phyloP scores from a whole-genome alignment of 2,888 invertebrate genomes.

The Steinernema carpocapsae region DNA sequence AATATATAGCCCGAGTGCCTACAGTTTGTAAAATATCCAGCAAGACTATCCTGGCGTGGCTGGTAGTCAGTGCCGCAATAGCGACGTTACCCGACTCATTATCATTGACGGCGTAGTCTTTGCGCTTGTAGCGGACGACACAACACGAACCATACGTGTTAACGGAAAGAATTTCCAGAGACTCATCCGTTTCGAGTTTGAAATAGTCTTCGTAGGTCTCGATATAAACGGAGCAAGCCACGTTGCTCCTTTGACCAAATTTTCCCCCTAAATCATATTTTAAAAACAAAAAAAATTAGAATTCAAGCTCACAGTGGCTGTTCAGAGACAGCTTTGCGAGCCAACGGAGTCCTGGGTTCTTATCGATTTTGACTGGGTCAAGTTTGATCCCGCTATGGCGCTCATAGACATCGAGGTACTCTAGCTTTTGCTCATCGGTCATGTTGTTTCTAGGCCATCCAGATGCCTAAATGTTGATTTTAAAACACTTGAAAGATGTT shows the following conservation, averaged over 20 bases:
- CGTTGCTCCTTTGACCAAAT: background rate
- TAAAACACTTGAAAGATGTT: background rate
- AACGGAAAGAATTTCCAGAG: background rate
- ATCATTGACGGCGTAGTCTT: background rate
- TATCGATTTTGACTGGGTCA: background rate
- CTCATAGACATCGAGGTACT: background rate
- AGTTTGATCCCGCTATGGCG: background rate
- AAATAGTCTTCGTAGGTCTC: background rate
- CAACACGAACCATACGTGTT: background rate
- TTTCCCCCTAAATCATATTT: background rate
- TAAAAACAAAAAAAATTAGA: background rate
- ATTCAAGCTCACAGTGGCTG: background rate
- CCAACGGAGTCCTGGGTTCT: background rate
- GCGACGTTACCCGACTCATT: background rate
- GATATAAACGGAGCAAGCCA: background rate
- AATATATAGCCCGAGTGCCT: background rate
- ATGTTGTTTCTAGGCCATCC: background rate
- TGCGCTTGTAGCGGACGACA: background rate
- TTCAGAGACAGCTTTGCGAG: background rate
- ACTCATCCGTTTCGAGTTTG: background rate
- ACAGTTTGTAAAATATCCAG: background rate
- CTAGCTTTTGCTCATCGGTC: background rate
- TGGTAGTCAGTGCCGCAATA: background rate
- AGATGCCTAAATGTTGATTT: background rate
- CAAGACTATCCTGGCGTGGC: background rate